Conservation (phyloP, 2,113 vertebrate genomes). For the Lichenostomus cassidix region DNA sequence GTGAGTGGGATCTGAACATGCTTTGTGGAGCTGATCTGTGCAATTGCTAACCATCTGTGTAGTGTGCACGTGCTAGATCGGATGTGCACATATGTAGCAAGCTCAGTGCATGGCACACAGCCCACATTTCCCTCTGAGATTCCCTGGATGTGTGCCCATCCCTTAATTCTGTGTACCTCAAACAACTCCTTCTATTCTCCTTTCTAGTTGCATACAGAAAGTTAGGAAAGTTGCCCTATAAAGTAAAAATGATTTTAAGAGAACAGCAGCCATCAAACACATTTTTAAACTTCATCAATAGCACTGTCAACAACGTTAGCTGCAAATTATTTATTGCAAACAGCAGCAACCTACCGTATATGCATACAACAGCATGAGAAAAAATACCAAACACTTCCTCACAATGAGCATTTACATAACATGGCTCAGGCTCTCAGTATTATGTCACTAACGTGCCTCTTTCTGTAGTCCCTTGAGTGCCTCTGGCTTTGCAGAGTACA, state of each 20-base stretch:
- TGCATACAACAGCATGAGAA: not conserved
- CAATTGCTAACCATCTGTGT: constrained; percentile 15
- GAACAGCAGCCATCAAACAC: not conserved
- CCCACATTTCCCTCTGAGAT: constrained; percentile 24
- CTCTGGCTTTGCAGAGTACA: constrained; percentile 34
- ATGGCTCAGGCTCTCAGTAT: not conserved
- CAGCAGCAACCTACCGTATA: not conserved
- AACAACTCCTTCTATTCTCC: not conserved
- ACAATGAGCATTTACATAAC: constrained; percentile 9
- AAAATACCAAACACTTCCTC: not conserved
- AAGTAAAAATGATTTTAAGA: not conserved
- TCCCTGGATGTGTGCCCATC: constrained; percentile 18
- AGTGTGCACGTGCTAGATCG: not conserved
- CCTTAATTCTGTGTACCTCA: not conserved
- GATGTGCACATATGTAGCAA: constrained; percentile 36
- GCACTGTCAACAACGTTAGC: not conserved
- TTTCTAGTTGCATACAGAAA: not conserved
- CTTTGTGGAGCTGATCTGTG: not conserved
- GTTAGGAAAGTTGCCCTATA: not conserved
- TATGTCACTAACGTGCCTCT: constrained; percentile 31
- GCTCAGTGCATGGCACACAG: constrained; percentile 8
- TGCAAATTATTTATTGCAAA: not conserved
- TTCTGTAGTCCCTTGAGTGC: constrained; percentile 5
- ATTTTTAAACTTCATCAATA: not conserved
- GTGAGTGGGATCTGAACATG: not conserved